Evolutionary conservation across 2,113 vertebrate species (phyloP), one percentile per base, ranked within the genome.

Genomic region (Bostrychus sinensis): DNA sequence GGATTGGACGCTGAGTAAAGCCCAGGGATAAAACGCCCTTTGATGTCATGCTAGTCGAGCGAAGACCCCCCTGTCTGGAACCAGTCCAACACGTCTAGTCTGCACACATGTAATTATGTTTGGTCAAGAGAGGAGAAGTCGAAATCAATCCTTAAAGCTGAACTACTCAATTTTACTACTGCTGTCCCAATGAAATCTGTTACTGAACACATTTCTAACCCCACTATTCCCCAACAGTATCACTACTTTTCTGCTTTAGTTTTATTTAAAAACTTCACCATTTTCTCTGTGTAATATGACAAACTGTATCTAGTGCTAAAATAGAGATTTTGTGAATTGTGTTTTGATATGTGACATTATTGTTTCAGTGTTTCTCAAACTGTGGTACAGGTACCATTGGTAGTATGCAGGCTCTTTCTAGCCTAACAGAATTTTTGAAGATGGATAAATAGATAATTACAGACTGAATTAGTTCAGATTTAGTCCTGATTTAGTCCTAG

Each of bases 31-130:
- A 86, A 85, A 70, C 32, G 1, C 32, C 51, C 73, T 86, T 86
- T 84, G 71, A 84, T 84, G 77, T 77, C 66, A 64, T 28, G 55
- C 45, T 72, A 77, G 73, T 77, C 37, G 38, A 78, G 79, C 56
- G 14, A 43, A 78, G 72, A 81, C 14, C 62, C 61, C 60, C 58
- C 37, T 26, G 56, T 43, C 43, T 81, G 80, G 75, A 83, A 41
- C 57, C 38, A 58, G 57, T 62, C 80, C 83, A 83, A 25, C 53
- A 75, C 46, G 71, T 80, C 58, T 72, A 56, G 55, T 76, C 38
- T 80, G 48, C 61, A 28, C 77, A 60, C 61, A 17, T 65, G 64
- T 65, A 68, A 81, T 83, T 77, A 77, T 53, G 59, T 84, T 38
- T 60, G 67, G 80, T 75, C 69, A 77, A 61, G 50, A 43, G 66